phyloP scores from a whole-genome alignment of 2,113 vertebrate genomes.

The Sinocyclocheilus anshuiensis region DNA sequence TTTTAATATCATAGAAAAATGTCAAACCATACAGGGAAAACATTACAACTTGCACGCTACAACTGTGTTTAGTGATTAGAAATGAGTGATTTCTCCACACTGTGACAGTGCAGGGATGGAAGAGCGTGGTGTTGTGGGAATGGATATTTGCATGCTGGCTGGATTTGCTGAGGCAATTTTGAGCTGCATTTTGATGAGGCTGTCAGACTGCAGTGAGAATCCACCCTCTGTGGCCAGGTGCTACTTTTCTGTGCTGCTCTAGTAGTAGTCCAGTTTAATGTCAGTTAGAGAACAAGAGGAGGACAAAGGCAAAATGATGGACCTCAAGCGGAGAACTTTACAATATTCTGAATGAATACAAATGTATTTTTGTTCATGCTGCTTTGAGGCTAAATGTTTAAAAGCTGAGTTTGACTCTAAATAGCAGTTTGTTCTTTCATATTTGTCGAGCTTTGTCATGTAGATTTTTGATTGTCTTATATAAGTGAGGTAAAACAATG shows the following conservation, averaged over 20 bases:
- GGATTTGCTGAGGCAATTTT: conserved; percentile 6
- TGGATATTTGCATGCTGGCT: conserved; percentile 31
- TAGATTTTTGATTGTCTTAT: neutral
- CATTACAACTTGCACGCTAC: neutral
- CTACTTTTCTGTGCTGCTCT: neutral
- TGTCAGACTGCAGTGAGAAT: conserved; percentile 18
- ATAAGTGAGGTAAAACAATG: neutral
- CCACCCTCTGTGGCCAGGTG: conserved; percentile 7
- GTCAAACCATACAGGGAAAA: neutral
- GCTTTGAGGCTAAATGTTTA: neutral
- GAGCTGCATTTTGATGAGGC: conserved; percentile 42
- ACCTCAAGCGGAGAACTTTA: neutral
- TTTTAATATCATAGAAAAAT: neutral
- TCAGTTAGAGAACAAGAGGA: conserved; percentile 11
- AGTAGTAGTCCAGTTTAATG: neutral
- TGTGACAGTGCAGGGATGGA: conserved; percentile 1
- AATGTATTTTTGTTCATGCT: neutral
- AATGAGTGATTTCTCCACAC: conserved; percentile 22
- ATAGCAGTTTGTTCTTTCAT: neutral
- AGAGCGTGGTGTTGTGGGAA: conserved; percentile 2
- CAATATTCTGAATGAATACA: neutral
- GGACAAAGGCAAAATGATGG: neutral
- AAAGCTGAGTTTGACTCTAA: neutral
- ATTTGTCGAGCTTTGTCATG: neutral
- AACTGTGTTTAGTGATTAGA: conserved; percentile 22